These are phyloP conservation scores for Pristionchus maxplancki DNA, from an alignment of 2,888 invertebrate genomes.

Conservation along the genomic window DNA sequence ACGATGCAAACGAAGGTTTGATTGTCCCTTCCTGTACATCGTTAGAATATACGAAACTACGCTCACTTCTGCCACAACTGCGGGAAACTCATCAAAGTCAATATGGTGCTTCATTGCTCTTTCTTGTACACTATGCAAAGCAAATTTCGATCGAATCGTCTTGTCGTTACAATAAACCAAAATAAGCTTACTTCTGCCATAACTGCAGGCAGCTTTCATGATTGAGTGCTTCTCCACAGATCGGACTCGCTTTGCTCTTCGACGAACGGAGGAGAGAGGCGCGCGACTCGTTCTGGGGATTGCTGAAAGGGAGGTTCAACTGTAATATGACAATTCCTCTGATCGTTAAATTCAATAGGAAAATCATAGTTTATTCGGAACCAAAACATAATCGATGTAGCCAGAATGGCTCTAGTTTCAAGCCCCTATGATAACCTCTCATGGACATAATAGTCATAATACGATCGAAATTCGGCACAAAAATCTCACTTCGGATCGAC, in stretches of 20 bases:
- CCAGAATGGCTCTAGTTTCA: no score
- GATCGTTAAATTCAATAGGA: no score
- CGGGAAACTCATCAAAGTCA: neutral
- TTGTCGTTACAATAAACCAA: neutral
- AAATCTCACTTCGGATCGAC: constrained; percentile 85
- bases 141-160: no score
- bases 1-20: no score
- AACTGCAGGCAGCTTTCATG: constrained; percentile 92
- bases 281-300: constrained; percentile 95
- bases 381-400: no score
- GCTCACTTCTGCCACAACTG: neutral
- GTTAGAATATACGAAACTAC: no score
- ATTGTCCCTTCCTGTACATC: no score
- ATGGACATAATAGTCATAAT: no score
- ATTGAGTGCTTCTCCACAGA: constrained; percentile 71
- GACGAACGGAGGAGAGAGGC: constrained; percentile 90
- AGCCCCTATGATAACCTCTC: no score
- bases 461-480: neutral
- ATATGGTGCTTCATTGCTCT: no score
- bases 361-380: neutral
- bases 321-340: no score
- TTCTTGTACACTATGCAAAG: no score
- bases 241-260: constrained; percentile 74
- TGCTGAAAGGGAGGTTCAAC: constrained; percentile 78
- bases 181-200: constrained; percentile 81